These are phyloP conservation scores for Nomada fucata DNA, from an alignment of 2,888 invertebrate genomes.

Conservation along the genomic window DNA sequence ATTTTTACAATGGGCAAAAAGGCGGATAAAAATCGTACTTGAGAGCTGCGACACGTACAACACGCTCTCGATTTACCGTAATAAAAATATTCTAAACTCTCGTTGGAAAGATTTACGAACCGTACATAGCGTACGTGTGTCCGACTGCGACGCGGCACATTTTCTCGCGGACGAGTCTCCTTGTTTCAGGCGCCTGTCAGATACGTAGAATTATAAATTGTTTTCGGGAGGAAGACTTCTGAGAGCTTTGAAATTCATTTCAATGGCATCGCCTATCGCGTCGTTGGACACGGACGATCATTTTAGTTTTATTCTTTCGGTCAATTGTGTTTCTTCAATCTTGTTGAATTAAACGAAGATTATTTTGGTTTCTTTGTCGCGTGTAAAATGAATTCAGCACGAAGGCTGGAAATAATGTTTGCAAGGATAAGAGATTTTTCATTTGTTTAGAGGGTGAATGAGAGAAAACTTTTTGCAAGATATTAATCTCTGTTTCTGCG, in stretches of 20 bases:
- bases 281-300: no score
- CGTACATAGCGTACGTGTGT: neutral
- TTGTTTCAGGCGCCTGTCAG: neutral
- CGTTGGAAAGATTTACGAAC: constrained; percentile 2
- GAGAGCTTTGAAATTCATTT: no score
- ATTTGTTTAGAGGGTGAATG: no score
- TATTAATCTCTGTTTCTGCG: neutral
- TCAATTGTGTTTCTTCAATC: no score
- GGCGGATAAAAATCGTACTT: neutral
- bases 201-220: neutral
- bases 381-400: no score
- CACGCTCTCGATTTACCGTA: neutral
- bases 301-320: no score
- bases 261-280: neutral
- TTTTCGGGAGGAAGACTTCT: no score
- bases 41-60: constrained; percentile 14
- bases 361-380: no score
- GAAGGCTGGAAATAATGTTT: no score
- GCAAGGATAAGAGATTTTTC: no score
- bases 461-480: neutral
- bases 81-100: constrained; percentile 24
- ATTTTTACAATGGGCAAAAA: constrained; percentile 25
- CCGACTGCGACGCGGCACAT: no score
- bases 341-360: no score
- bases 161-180: neutral